Percentiles rank a stretch among this genome's conserved stretches.
phyloP scores from a whole-genome alignment of 2,113 vertebrate genomes.

The Sciurus niger region DNA sequence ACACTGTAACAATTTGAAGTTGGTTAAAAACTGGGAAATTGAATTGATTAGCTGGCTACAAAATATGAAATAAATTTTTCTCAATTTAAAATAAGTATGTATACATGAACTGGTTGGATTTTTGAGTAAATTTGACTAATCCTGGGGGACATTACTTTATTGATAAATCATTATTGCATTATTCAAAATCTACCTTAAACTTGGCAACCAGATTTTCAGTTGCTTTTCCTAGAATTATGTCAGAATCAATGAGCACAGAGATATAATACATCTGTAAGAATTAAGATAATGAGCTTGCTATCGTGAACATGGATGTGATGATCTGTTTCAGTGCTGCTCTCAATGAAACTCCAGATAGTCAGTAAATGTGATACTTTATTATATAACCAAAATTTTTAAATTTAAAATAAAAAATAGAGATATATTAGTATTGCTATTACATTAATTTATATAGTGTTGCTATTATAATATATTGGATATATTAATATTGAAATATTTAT shows the following conservation, averaged over 20 bases:
- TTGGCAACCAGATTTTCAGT: slow-evolving; percentile 4
- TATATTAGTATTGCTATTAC: not conserved
- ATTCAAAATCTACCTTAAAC: slow-evolving; percentile 22
- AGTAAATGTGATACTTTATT: slow-evolving; percentile 23
- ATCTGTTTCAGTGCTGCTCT: not conserved
- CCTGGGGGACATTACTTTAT: not conserved
- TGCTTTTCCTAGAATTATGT: not conserved
- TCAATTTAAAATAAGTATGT: not conserved
- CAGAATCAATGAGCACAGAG: not conserved
- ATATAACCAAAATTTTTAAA: slow-evolving; percentile 14
- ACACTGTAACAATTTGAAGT: not conserved
- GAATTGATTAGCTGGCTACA: not conserved
- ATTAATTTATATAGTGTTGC: too few species aligned
- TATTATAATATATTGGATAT: not conserved
- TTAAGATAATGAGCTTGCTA: not conserved
- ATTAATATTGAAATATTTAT: slow-evolving; percentile 50
- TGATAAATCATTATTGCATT: slow-evolving; percentile 53
- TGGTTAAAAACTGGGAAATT: not conserved
- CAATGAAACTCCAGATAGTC: slow-evolving; percentile 29
- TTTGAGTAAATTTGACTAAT: not conserved
- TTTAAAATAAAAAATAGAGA: slow-evolving; percentile 64
- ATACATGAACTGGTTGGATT: not conserved
- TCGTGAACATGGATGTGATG: not conserved
- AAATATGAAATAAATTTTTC: slow-evolving; percentile 26
- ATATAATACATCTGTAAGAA: not conserved